Evolutionary conservation across 2,888 invertebrate genomes (phyloP).

Genomic region (Mellilla xanthometata): DNA sequence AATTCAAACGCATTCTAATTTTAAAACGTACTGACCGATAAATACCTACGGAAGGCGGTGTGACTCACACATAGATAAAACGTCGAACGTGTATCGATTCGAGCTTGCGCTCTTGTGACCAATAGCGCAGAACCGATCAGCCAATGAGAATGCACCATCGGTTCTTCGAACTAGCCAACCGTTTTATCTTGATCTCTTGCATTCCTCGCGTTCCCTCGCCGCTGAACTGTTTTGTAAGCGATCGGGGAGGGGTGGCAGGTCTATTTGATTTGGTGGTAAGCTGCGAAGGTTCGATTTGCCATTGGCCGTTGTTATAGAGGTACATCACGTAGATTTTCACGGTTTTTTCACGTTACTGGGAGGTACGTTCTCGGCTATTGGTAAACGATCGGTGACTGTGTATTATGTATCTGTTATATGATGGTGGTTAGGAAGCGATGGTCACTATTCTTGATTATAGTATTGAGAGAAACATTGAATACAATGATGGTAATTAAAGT

Average conservation of each 20-base stretch:
- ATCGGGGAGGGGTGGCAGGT: slow-evolving; percentile 39
- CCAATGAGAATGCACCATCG: slow-evolving; percentile 64
- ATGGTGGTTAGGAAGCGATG: too few species aligned
- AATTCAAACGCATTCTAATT: slow-evolving; percentile 37
- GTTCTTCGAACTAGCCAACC: slow-evolving; percentile 56
- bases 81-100: slow-evolving; percentile 29
- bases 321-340: slow-evolving; percentile 77
- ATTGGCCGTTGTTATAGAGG: slow-evolving; percentile 66
- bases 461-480: too few species aligned
- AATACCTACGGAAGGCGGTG: slow-evolving; percentile 71
- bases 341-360: slow-evolving; percentile 55
- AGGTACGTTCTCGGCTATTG: slow-evolving; percentile 44
- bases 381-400: slow-evolving; percentile 32
- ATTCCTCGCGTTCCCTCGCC: slow-evolving; percentile 21
- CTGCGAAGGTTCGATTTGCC: slow-evolving; percentile 70
- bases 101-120: slow-evolving; percentile 65
- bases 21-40: slow-evolving; percentile 32
- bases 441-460: too few species aligned
- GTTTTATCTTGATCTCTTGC: slow-evolving; percentile 38
- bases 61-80: slow-evolving; percentile 41
- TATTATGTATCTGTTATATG: background rate
- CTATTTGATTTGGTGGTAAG: slow-evolving; percentile 31
- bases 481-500: too few species aligned
- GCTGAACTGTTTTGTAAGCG: slow-evolving; percentile 1
- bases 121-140: slow-evolving; percentile 84